phyloP scores from a whole-genome alignment of 2,797 vertebrate species.

The Malurus leucopterus region DNA sequence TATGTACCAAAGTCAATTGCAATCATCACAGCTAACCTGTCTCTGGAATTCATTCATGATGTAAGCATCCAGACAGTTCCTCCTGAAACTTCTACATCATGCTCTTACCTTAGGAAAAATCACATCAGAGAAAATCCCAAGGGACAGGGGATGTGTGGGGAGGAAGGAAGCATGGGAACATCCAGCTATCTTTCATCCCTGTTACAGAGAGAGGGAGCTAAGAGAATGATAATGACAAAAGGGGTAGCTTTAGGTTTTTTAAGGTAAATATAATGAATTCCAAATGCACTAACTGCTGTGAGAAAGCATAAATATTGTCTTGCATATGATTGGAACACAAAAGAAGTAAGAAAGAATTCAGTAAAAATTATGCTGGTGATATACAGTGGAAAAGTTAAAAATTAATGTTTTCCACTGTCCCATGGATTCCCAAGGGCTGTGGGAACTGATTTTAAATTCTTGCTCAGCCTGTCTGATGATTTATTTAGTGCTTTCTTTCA shows the following conservation, averaged over 20 bases:
- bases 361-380: not conserved
- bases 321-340: not conserved
- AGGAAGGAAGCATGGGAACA: not conserved
- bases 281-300: not conserved
- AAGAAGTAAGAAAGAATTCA: not conserved
- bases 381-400: not conserved
- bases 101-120: not conserved
- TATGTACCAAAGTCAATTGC: not conserved
- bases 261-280: not conserved
- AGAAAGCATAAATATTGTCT: not conserved
- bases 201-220: not conserved
- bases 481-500: constrained; percentile 12
- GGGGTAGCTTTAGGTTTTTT: not conserved
- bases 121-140: not conserved
- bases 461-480: not conserved
- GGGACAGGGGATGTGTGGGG: not conserved
- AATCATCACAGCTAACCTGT: not conserved
- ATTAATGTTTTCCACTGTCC: not conserved
- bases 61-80: not conserved
- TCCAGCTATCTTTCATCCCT: not conserved
- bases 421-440: not conserved
- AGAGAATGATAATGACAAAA: not conserved
- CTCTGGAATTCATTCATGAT: not conserved
- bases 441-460: constrained; percentile 2
- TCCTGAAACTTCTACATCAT: not conserved